phyloP scores from a whole-genome alignment of 2,797 vertebrate genomes.

The Capromys pilorides region DNA sequence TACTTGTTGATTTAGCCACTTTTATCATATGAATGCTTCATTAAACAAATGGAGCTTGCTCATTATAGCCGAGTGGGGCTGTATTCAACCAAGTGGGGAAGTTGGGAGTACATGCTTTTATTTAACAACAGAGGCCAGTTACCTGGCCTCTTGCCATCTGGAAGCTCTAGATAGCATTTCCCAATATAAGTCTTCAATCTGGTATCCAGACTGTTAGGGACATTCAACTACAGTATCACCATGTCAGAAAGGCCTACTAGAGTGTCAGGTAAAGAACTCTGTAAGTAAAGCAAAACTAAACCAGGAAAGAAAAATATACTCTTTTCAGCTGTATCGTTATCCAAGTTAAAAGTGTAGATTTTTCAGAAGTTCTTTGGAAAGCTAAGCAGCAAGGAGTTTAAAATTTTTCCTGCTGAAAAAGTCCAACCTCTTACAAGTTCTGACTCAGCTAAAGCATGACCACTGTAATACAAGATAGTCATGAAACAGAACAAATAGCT shows the following conservation, averaged over 20 bases:
- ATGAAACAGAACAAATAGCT: background rate
- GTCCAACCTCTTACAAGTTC: background rate
- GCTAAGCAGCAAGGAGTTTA: conserved; percentile 20
- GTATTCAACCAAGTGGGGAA: conserved; percentile 52
- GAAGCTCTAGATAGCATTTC: conserved; percentile 61
- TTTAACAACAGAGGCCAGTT: conserved; percentile 65
- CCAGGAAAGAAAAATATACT: conserved; percentile 16
- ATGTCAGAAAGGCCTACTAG: background rate
- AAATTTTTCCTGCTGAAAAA: background rate
- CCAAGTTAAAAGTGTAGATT: conserved; percentile 33
- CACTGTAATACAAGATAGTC: background rate
- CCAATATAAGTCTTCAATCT: conserved; percentile 46
- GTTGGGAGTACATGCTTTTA: conserved; percentile 46
- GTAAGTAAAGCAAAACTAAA: conserved; percentile 30
- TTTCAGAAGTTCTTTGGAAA: conserved; percentile 56
- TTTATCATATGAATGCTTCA: conserved; percentile 72
- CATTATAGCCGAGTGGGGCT: conserved; percentile 51
- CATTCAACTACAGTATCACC: background rate
- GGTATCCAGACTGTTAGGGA: background rate
- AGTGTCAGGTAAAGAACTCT: background rate
- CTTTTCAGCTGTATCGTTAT: background rate
- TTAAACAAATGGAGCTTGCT: conserved; percentile 70
- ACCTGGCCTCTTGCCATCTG: conserved; percentile 66
- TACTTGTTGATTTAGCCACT: conserved; percentile 72
- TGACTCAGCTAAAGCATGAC: background rate